A percentile compares a stretch with the other conserved stretches of the same genome.
phyloP scores from a whole-genome alignment of 2,888 invertebrate genomes.

The Xestia rhomboidea region DNA sequence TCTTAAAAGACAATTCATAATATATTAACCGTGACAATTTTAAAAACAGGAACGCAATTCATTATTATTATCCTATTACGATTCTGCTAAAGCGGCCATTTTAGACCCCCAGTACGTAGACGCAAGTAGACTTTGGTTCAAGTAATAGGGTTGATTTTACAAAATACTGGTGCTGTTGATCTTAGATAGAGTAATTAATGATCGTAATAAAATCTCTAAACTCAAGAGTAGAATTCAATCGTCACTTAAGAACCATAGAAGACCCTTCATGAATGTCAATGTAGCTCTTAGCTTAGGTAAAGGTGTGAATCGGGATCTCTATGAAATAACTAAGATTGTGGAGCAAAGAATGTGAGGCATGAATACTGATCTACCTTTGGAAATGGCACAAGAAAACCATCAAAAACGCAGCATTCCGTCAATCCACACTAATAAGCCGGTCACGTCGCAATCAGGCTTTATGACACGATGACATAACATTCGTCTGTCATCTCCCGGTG shows the following conservation, averaged over 20 bases:
- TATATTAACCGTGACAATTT: too few relatives aligned
- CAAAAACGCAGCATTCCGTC: not conserved
- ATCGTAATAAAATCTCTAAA: not conserved
- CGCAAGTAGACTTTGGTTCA: not conserved
- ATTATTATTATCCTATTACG: too few relatives aligned
- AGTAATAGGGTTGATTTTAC: not conserved
- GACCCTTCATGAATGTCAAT: not conserved
- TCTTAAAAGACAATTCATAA: too few relatives aligned
- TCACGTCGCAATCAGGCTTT: not conserved
- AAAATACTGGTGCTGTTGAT: not conserved
- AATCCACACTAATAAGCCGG: not conserved
- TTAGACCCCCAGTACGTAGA: not conserved
- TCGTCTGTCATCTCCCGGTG: constrained; percentile 37
- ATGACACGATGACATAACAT: constrained; percentile 32
- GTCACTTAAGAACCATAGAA: not conserved
- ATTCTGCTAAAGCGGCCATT: too few relatives aligned
- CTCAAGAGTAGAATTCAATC: not conserved
- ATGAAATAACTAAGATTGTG: not conserved
- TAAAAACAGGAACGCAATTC: too few relatives aligned
- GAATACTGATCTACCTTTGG: not conserved
- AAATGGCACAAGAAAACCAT: constrained; percentile 3
- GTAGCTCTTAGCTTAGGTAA: too few relatives aligned
- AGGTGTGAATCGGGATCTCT: too few relatives aligned
- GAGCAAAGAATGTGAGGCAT: not conserved
- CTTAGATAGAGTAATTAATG: not conserved